Evolutionary conservation across 1,140 invertebrate species (phyloP).

Genomic region (Apis cerana): DNA sequence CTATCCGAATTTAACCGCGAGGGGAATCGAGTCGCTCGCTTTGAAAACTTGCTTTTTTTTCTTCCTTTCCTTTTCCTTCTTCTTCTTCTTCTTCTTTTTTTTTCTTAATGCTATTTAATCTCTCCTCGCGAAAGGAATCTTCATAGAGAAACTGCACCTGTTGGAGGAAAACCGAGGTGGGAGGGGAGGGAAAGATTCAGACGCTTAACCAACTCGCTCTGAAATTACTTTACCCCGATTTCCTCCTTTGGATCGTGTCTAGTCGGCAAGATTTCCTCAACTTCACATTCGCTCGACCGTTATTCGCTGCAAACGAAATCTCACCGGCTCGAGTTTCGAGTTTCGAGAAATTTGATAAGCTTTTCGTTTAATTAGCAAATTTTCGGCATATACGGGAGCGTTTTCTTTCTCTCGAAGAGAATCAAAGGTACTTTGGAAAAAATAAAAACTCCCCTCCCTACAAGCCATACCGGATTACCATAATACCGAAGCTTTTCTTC

Average conservation of each 20-base stretch:
- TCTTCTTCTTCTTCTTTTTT: conserved; percentile 1
- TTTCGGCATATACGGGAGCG: no score
- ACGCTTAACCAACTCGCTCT: not conserved
- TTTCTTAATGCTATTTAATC: not conserved
- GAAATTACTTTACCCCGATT: not conserved
- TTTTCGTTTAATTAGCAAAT: no score
- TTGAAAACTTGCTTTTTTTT: conserved; percentile 4
- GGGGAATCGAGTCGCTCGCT: conserved; percentile 10
- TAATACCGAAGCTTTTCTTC: conserved; percentile 67
- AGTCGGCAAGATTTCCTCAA: no score
- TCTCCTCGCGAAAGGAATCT: not conserved
- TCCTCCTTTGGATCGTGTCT: no score
- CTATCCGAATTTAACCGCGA: conserved; percentile 17
- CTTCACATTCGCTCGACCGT: no score
- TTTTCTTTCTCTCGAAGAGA: no score
- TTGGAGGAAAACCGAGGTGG: not conserved
- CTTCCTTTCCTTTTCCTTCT: not conserved
- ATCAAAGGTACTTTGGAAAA: no score
- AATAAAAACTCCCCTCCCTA: not conserved
- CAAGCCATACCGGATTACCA: conserved; percentile 60
- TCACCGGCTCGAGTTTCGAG: no score
- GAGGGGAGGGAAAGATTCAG: not conserved
- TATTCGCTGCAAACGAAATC: no score
- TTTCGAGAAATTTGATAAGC: no score
- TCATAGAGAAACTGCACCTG: not conserved